Evolutionary conservation across 2,797 vertebrate genomes (phyloP), one percentile per base, ranked within the genome.

Genomic region (Periophthalmus magnuspinnatus): DNA sequence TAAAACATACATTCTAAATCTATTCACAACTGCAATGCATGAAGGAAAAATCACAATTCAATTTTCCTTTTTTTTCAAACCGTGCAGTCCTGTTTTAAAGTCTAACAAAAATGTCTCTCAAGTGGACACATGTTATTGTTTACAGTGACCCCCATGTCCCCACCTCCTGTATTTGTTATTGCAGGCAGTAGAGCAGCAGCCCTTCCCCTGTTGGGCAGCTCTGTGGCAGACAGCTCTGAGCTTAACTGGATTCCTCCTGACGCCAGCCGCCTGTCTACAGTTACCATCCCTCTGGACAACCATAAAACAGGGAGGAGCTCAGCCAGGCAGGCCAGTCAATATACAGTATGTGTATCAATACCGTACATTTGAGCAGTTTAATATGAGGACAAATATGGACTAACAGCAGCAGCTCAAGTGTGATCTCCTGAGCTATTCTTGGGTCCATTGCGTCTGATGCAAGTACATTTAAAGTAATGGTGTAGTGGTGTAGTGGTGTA

Each of bases 201-300:
- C 55, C 45, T 72, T 56, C 71, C 70, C 65, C 75, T 28, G 17
- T 71, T 76, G 38, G 22, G 73, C 76, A 69, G 75, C 79, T 79
- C 76, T 69, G 69, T 68, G 75, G 69, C 84, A 89, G 89, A 88
- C 85, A 81, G 82, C 85, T 85, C 89, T 88, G 84, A 86, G 84
- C 82, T 85, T 84, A 88, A 88, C 84, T 88, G 70, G 63, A 86
- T 84, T 87, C 78, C 74, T 72, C 48, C 78, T 84, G 86, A 86
- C 86, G 86, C 86, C 91, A 88, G 83, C 76, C 79, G 86, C 87
- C 90, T 88, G 83, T 77, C 77, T 76, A 36, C 79, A 82, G 73
- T 88, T 86, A 85, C 72, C 75, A 81, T 82, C 77, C 74, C 69
- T 59, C 69, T 81, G 75, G 36, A 81, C 65, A 75, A 77, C 76